A percentile compares a stretch with the other conserved stretches of the same genome.
These are phyloP conservation scores for Drosophila setosimentum DNA, from an alignment of 2,888 invertebrate species.

Conservation along the genomic window DNA sequence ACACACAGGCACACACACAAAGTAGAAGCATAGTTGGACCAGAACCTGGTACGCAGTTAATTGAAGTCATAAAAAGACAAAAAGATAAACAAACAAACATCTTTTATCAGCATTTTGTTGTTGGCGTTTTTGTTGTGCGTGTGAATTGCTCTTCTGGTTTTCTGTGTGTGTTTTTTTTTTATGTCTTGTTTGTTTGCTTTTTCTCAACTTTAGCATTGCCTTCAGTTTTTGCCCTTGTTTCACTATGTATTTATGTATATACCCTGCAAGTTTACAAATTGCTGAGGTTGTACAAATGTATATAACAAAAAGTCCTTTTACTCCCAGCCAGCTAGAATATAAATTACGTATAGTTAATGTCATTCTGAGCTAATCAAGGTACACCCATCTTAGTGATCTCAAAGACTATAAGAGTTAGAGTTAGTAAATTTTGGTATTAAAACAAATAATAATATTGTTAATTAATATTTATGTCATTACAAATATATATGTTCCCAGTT, in stretches of 20 bases:
- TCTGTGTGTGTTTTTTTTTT: slow-evolving; percentile 42
- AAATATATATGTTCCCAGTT: too few species aligned
- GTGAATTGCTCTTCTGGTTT: slow-evolving; percentile 72
- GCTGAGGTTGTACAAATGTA: not conserved
- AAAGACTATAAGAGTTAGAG: not conserved
- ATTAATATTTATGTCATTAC: too few species aligned
- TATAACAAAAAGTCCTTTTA: not conserved
- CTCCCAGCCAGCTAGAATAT: too few species aligned
- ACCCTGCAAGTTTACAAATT: slow-evolving; percentile 35
- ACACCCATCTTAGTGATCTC: not conserved
- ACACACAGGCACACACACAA: slow-evolving; percentile 24
- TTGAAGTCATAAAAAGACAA: slow-evolving; percentile 79
- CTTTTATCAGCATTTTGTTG: slow-evolving; percentile 63
- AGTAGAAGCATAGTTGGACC: slow-evolving; percentile 35
- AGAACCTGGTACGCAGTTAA: slow-evolving; percentile 67
- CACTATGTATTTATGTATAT: slow-evolving; percentile 9
- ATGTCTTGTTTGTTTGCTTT: slow-evolving; percentile 52
- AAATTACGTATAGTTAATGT: rapidly evolving
- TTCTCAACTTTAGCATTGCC: slow-evolving; percentile 26
- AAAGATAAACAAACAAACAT: slow-evolving; percentile 59
- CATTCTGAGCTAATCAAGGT: not conserved
- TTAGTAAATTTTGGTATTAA: not conserved
- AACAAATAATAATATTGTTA: not conserved
- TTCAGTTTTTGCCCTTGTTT: slow-evolving; percentile 25
- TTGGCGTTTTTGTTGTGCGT: slow-evolving; percentile 64